Evolutionary conservation across 2,113 vertebrate genomes (phyloP).

Genomic region (Dicerorhinus sumatrensis): DNA sequence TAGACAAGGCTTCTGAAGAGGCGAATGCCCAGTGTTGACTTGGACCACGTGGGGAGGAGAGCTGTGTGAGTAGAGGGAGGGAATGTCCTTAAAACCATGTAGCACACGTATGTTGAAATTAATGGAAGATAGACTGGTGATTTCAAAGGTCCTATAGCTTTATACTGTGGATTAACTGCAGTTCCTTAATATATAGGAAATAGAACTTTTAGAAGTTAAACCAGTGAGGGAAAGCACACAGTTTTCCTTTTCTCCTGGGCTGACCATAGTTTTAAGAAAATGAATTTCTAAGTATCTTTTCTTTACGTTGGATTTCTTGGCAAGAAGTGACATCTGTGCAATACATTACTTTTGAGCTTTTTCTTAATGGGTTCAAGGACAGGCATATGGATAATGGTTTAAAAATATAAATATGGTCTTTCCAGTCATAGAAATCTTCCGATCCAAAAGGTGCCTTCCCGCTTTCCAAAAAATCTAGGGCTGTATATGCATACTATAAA

Average conservation of each 20-base stretch:
- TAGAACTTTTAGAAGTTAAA: conserved; percentile 69
- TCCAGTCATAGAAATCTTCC: conserved; percentile 68
- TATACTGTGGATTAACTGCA: conserved; percentile 70
- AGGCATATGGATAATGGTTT: conserved; percentile 62
- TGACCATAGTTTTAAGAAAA: conserved; percentile 75
- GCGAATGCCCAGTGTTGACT: neutral
- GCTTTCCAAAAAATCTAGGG: neutral
- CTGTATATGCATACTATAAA: conserved; percentile 44
- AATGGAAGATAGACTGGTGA: neutral
- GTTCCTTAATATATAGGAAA: conserved; percentile 75
- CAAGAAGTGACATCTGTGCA: conserved; percentile 74
- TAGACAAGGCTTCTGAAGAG: neutral
- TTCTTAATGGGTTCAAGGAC: conserved; percentile 66
- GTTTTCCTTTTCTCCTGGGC: conserved; percentile 45
- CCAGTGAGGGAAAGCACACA: conserved; percentile 58
- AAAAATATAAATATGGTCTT: conserved; percentile 63
- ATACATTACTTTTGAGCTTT: conserved; percentile 69
- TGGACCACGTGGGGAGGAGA: neutral
- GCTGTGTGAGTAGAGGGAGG: neutral
- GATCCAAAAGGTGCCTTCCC: conserved; percentile 59
- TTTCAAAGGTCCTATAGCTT: conserved; percentile 47
- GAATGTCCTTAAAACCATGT: neutral
- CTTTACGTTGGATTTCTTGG: conserved; percentile 66
- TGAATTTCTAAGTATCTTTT: conserved; percentile 71
- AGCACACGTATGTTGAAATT: neutral